Evolutionary conservation across 2,797 vertebrate genomes (phyloP).

Genomic region (Anguilla anguilla): DNA sequence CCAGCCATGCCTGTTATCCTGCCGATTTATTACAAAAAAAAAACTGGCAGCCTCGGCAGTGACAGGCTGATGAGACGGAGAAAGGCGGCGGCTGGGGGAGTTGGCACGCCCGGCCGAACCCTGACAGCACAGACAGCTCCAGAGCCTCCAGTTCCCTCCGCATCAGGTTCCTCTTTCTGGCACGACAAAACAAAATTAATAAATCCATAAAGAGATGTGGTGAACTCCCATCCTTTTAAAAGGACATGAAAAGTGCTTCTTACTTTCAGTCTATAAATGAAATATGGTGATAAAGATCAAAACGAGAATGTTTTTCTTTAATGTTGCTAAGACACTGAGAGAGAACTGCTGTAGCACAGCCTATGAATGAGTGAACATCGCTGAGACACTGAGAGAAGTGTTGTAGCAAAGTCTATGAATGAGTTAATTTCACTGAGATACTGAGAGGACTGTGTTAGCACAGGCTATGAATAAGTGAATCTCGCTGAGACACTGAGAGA

Average conservation of each 20-base stretch:
- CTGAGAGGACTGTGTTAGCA: no score
- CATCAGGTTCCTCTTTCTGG: slow-evolving; percentile 37
- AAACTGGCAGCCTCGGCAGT: slow-evolving; percentile 62
- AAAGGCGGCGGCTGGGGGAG: slow-evolving; percentile 60
- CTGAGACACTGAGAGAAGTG: background rate
- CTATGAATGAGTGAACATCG: background rate
- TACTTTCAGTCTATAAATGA: background rate
- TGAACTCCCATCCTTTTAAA: background rate
- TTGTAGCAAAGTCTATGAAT: slow-evolving; percentile 24
- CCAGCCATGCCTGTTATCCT: slow-evolving; percentile 82
- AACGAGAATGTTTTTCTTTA: background rate
- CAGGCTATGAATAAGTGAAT: background rate
- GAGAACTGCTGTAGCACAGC: background rate
- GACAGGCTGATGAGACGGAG: slow-evolving; percentile 57
- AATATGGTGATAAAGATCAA: background rate
- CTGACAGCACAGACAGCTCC: slow-evolving; percentile 54
- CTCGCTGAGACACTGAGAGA: no score
- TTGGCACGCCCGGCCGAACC: slow-evolving; percentile 58
- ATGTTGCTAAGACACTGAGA: background rate
- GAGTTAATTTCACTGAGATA: no score
- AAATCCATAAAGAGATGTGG: background rate
- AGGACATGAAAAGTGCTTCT: background rate
- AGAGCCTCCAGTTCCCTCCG: slow-evolving; percentile 55
- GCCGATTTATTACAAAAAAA: slow-evolving; percentile 74
- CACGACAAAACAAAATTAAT: slow-evolving; percentile 50